phyloP scores from a whole-genome alignment of 2,888 invertebrate species.

The Horisme vitalbata region DNA sequence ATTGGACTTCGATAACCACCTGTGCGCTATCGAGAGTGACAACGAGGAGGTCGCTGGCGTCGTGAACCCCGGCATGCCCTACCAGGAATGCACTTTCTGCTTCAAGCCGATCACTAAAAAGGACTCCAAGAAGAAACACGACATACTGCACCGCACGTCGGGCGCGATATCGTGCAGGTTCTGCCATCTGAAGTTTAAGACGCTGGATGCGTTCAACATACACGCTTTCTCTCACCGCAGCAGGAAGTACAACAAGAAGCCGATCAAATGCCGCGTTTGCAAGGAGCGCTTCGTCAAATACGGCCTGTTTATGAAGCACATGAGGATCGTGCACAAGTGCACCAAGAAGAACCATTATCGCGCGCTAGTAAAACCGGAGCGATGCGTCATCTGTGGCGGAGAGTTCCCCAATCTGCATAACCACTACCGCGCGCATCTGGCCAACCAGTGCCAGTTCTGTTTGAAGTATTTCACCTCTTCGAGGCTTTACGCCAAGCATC shows the following conservation, averaged over 20 bases:
- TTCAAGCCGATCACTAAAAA: slow-evolving; percentile 72
- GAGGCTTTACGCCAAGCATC: slow-evolving; percentile 58
- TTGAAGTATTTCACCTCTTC: slow-evolving; percentile 70
- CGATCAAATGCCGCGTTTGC: slow-evolving; percentile 71
- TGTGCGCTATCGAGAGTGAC: slow-evolving; percentile 74
- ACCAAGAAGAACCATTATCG: slow-evolving; percentile 70
- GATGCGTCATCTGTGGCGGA: slow-evolving; percentile 83
- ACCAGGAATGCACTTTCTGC: slow-evolving; percentile 75
- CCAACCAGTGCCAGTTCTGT: slow-evolving; percentile 79
- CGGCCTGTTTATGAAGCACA: slow-evolving; percentile 72
- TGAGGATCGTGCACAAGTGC: slow-evolving; percentile 65
- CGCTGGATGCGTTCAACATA: slow-evolving; percentile 74
- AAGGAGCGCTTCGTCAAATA: slow-evolving; percentile 71
- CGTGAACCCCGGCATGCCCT: slow-evolving; percentile 44
- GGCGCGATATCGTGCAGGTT: slow-evolving; percentile 77
- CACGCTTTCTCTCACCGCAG: slow-evolving; percentile 76
- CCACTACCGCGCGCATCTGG: slow-evolving; percentile 83
- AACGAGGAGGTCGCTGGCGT: slow-evolving; percentile 51
- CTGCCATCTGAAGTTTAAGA: slow-evolving; percentile 74
- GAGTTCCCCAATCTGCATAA: slow-evolving; percentile 84
- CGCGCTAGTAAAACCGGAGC: slow-evolving; percentile 72
- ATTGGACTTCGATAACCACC: slow-evolving; percentile 66
- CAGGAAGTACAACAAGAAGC: slow-evolving; percentile 71
- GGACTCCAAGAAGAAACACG: slow-evolving; percentile 61
- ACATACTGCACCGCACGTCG: slow-evolving; percentile 65